phyloP scores from a whole-genome alignment of 2,113 vertebrate genomes.

The Numenius arquata region DNA sequence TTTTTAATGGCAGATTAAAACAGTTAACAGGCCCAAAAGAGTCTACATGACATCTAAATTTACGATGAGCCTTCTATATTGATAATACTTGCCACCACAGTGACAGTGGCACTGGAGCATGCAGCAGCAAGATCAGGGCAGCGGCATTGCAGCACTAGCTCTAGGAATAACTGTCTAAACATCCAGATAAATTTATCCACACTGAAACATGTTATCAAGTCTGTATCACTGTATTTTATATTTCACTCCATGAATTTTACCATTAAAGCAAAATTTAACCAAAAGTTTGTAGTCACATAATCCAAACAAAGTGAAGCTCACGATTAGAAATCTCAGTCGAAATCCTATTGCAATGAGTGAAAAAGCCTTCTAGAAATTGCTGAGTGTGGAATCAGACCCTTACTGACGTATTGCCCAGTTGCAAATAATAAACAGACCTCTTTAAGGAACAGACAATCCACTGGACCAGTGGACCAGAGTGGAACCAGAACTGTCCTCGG shows the following conservation, averaged over 20 bases:
- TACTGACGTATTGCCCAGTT: neutral
- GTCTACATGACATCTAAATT: neutral
- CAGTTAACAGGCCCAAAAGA: neutral
- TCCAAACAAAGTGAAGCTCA: neutral
- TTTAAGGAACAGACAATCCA: neutral
- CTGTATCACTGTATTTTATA: neutral
- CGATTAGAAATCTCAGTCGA: neutral
- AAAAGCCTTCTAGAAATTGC: neutral
- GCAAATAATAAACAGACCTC: neutral
- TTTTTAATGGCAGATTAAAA: neutral
- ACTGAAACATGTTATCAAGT: neutral
- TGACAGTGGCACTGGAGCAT: fast-evolving
- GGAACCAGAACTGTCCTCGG: neutral
- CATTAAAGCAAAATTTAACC: neutral
- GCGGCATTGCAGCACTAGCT: neutral
- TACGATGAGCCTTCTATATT: neutral
- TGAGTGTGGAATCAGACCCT: neutral
- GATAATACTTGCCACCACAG: neutral
- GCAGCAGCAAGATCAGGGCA: neutral
- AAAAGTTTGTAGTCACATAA: neutral
- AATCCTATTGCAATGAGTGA: neutral
- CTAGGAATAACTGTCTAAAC: neutral
- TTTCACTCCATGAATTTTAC: neutral
- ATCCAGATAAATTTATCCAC: neutral
- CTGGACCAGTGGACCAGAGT: neutral